Evolutionary conservation across 2,113 vertebrate species (phyloP), one percentile per base, ranked within the genome.

Genomic region (Eudyptes chrysolophus): DNA sequence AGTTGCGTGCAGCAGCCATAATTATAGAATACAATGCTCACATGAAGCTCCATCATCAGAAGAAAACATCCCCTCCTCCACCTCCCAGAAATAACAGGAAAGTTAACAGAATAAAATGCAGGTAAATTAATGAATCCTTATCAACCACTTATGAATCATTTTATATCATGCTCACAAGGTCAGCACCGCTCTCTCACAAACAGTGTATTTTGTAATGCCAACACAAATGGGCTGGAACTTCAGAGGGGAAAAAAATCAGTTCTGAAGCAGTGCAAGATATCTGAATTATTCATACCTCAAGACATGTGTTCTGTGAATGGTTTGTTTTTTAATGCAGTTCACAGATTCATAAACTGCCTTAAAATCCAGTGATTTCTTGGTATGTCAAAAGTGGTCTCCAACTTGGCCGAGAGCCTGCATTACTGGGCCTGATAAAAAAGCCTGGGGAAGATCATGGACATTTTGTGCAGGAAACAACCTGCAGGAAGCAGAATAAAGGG

Each of bases 281-380:
- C n/a, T 79, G 89, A 94, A 89, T 87, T 89, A 92, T 92, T 92
- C 86, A 87, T 84, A 69, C 40, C 57, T 55, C 46, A 8, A 55
- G 61, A 36, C 13, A n/a, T 27, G 49, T 87, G 66, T 46, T 84
- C 44, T 70, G 24, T 25, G 71, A 70, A 26, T 84, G 87, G 77
- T 90, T 92, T 95, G 54, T 13, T 44, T 89, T 86, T 89, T 89
- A 60, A 79, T 75, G 81, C 65, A 55, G 66, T 86, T 89, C 61
- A 74, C 51, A 79, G 86, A 79, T 94, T 83, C 51, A 65, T 65
- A 84, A 92, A 75, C 71, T 70, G 44, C 78, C 55, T 89, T 69
- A 60, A 84, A 92, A 86, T 40, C 46, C 38, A 74, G 61, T 26
- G 51, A 42, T 51, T 70, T 75, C 46, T 76, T 61, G 38, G 21